Base-by-base conservation (phyloP, 2,888 invertebrate genomes). In the Cetonia aurata region DNA sequence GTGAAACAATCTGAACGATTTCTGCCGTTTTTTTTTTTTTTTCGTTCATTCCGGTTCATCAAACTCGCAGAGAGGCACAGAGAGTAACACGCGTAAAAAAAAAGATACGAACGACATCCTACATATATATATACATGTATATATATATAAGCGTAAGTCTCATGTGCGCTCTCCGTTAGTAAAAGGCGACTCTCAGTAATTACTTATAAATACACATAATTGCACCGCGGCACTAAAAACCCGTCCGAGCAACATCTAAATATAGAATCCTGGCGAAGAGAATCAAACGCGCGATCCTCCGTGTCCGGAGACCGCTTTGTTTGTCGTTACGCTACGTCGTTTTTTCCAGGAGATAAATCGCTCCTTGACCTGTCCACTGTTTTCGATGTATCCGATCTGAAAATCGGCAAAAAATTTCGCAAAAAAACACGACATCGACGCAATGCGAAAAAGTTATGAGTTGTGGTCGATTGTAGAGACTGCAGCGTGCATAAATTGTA, bases 161-260 rank as follows among this genome's bases (percentile, higher is more conserved):
- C 53, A 8, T 37, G 33, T 37, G 33, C 37, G 37, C 55, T 41
- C 41, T 15, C 37, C 25, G 31, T 15, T 65, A 65, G 62, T 50
- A 52, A 50, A 50, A 37, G 37, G 50, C 50, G 48, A 57, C 33
- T 13, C 17, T 52, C 37, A 48, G 69, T 70, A 70, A 70, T 70
- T 70, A 70, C 69, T 70, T 69, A 68, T 71, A 71, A 68, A 62
- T 68, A 69, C 68, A 69, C 62, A 71, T 71, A 69, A 71, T 71
- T 68, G 71, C 65, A 65, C 62, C 48, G 56, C 68, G 62, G 69
- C 57, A 62, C 69, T 70, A 65, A 71, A 71, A 71, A 71, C 71
- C 69, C 66, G 71, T 71, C 56, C 62, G 46, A 60, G 67, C 68
- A 60, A 44, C 67, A 62, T 69, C 71, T 71, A 71, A 65, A 71